Conservation (phyloP, 2,113 vertebrate species). For the Cavia aperea region DNA sequence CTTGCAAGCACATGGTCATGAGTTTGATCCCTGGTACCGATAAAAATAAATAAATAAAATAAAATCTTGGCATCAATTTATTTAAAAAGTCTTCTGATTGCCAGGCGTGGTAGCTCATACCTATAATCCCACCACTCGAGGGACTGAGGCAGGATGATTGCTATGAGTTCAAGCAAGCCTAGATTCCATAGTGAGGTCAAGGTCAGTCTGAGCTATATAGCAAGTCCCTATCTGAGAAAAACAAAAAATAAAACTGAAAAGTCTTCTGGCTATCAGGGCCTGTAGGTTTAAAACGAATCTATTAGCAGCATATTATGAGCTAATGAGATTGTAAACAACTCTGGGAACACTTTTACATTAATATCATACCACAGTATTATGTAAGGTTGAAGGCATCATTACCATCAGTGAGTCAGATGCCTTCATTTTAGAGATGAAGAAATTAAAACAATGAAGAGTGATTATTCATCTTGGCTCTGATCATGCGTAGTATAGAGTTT, state of each 20-base stretch:
- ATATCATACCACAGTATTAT: not conserved
- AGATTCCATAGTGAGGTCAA: not conserved
- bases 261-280: not conserved
- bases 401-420: not conserved
- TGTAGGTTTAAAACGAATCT: not conserved
- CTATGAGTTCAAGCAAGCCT: not conserved
- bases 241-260: not conserved
- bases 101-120: not conserved
- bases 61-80: not conserved
- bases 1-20: no score
- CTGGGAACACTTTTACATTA: not conserved
- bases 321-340: not conserved
- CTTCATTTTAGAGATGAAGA: not conserved
- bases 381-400: not conserved
- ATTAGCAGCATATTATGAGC: not conserved
- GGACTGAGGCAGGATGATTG: not conserved
- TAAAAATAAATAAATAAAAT: not conserved
- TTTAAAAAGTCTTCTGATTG: not conserved
- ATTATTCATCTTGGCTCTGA: not conserved
- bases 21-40: no score
- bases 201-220: not conserved
- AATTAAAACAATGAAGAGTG: slow-evolving; percentile 14
- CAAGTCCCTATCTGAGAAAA: not conserved
- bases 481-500: not conserved
- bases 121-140: not conserved